These are phyloP conservation scores for Gallinago solitaria DNA, from an alignment of 2,797 vertebrate genomes.

Conservation along the genomic window DNA sequence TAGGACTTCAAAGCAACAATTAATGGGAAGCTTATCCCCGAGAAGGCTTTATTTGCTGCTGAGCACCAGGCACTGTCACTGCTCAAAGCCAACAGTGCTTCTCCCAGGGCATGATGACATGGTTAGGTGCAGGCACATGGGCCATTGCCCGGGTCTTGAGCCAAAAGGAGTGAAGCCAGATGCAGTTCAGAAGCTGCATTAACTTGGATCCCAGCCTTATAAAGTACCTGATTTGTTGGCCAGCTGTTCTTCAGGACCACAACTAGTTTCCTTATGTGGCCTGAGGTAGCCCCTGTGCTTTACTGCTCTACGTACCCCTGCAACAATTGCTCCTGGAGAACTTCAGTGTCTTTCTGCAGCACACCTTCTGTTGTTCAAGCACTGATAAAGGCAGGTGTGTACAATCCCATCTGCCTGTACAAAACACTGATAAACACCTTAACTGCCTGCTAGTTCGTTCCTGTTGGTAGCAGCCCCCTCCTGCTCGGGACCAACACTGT, in stretches of 20 bases:
- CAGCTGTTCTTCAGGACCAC: not conserved
- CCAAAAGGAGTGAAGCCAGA: not conserved
- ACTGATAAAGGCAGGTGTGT: not conserved
- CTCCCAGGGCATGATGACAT: not conserved
- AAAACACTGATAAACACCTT: not conserved
- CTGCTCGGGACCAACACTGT: not conserved
- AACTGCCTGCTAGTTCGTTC: not conserved
- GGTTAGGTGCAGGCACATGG: fast-evolving
- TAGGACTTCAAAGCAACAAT: not conserved
- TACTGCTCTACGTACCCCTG: not conserved
- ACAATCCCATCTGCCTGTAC: not conserved
- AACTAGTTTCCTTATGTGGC: not conserved
- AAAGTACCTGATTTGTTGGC: not conserved
- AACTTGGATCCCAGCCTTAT: not conserved
- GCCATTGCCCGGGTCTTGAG: not conserved
- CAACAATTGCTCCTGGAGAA: not conserved
- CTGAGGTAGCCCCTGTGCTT: not conserved
- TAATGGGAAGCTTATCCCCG: not conserved
- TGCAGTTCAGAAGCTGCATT: not conserved
- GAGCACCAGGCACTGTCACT: not conserved
- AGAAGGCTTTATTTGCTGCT: not conserved
- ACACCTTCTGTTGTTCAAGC: not conserved
- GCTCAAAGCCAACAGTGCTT: fast-evolving
- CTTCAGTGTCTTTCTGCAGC: not conserved
- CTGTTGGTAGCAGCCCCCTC: not conserved